Evolutionary conservation across 2,113 vertebrate species (phyloP).

Genomic region (Mus pahari): DNA sequence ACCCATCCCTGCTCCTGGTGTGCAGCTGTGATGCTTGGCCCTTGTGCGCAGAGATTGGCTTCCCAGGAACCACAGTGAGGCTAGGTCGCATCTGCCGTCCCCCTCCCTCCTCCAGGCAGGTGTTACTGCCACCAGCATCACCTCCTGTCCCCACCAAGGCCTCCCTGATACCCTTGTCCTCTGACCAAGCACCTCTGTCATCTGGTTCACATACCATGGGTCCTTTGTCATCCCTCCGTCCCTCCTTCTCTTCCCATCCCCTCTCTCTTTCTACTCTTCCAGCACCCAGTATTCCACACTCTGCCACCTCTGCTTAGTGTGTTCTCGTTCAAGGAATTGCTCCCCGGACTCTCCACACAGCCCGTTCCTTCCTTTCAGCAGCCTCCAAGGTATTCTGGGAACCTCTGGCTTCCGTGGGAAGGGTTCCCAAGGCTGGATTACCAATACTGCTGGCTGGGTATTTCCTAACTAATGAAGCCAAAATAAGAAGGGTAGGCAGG

Average conservation of each 20-base stretch:
- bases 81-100: background rate
- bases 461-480: background rate
- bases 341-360: background rate
- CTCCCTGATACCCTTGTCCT: background rate
- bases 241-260: background rate
- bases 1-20: background rate
- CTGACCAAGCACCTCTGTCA: background rate
- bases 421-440: background rate
- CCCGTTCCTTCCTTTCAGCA: background rate
- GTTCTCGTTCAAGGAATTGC: background rate
- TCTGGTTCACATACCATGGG: background rate
- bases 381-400: background rate
- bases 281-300: background rate
- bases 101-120: background rate
- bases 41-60: background rate
- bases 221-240: too few relatives aligned
- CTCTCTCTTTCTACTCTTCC: background rate
- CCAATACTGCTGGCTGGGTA: background rate
- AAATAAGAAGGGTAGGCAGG: background rate
- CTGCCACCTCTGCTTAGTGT: background rate
- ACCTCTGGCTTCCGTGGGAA: background rate
- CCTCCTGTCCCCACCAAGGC: too few relatives aligned
- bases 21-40: background rate
- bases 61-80: background rate
- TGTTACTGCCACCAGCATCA: accelerated